Evolutionary conservation across 1,140 invertebrate species (phyloP), one percentile per base, ranked within the genome.

Genomic region (Carcinoscorpius rotundicauda): DNA sequence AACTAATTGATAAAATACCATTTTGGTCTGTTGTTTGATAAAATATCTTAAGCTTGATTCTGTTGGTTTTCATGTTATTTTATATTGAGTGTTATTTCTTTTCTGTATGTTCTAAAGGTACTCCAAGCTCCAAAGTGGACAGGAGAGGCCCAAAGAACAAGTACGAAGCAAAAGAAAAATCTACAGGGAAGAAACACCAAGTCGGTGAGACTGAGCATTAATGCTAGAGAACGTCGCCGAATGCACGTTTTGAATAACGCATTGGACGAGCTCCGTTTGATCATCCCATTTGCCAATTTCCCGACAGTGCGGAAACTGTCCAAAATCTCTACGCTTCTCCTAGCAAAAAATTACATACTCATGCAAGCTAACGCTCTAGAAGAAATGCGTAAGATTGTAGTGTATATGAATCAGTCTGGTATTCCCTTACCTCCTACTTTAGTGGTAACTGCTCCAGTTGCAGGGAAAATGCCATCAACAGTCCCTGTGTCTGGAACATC

Each of bases 291-390:
- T 75, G 94, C 94, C 4, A 92, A 97, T 75, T 97, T 95, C 8
- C 95, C 95, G 0, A 97, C 93, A 4, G 96, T 99, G 6, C 81
- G 97, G 53, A 99, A 99, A 77, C 79, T 99, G n/a, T 97, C 92
- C 10, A 98, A 98, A 80, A 99, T 99, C 71, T 96, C 97, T 10
- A 99, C 97, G 0, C 80, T 99, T 4, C 79, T 99, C 0, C 79
- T 99, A 60, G 97, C 97, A 59, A 98, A 98, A 77, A 99, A 99
- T 80, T 98, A 96, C 77, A 99, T 99, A 72, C 83, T 98, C n/a
- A 97, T 98, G 94, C 91, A 97, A 76, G 83, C 75, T 4, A 96
- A 94, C 75, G 92, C 92, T 5, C 79, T 97, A 51, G 92, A 97
- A 67, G 93, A 97, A 76, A 79, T 97, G 67, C 82, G 90, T 72